Evolutionary conservation across 23 tunicate species (phyloP), one percentile per base, ranked within the genome.

Genomic region (Corella eumyota): DNA sequence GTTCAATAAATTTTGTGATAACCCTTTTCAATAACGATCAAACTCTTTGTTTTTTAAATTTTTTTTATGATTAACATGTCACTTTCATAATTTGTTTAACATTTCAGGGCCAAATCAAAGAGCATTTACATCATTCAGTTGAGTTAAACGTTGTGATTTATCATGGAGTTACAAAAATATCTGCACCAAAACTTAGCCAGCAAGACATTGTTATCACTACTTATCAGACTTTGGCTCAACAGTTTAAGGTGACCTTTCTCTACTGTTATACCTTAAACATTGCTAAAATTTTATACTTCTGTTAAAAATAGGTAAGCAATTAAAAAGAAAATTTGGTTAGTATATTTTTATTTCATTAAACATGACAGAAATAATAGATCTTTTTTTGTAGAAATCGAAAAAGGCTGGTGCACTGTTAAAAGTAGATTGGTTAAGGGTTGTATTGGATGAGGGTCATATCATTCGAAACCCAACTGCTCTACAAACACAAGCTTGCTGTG

Each of bases 201-300:
- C 65, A 69, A 69, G 68, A 69, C 58, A 35, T 69, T 15, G 75
- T 69, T 3, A 57, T 69, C 26, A 69, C 75, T 3, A 69, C 75
- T 9, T 69, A 69, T 34, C 75, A 69, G 52, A 69, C 75, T 11
- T 34, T 69, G 65, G 75, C 75, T 25, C 65, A 34, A 25, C 65
- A 56, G 30, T 36, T 56, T 32, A 69, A 69, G 65, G 65, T 60
- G 33, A 23, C 3, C n/a, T n/a, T n/a, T n/a, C n/a, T n/a, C n/a
- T n/a, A n/a, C n/a, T n/a, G n/a, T n/a, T n/a, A n/a, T n/a, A n/a
- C 48, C 11, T 44, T 11, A 44, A 44, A 11, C 48, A 11, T 44
- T 44, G 15, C 48, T 44, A 11, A 15, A 44, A 44, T 15, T 15
- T 11, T 44, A 11, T 15, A 11, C 48, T 44, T 11, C 15, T n/a